A percentile compares a stretch with the other conserved stretches of the same genome.
These are phyloP conservation scores for Gymnosoma rotundatum DNA, from an alignment of 2,888 invertebrate species.

Conservation along the genomic window DNA sequence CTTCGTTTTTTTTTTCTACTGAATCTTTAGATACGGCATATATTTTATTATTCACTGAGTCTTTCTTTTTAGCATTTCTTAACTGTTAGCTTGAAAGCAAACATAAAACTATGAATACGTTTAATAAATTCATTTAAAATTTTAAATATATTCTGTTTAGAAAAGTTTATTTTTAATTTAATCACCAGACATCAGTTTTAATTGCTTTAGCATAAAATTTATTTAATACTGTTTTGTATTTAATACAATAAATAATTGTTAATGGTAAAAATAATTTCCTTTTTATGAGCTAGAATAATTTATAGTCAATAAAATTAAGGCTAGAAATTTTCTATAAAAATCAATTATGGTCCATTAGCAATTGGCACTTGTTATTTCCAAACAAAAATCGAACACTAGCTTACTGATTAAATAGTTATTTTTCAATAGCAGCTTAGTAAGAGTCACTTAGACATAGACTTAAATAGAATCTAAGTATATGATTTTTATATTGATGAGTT, in stretches of 20 bases:
- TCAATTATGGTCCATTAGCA: conserved; percentile 52
- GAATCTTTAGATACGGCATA: too few relatives aligned
- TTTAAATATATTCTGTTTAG: too few relatives aligned
- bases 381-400: conserved; percentile 9
- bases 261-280: conserved; percentile 25
- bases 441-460: conserved; percentile 31
- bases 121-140: too few relatives aligned
- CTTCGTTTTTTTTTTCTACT: too few relatives aligned
- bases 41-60: too few relatives aligned
- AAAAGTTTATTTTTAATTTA: too few relatives aligned
- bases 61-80: too few relatives aligned
- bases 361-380: conserved; percentile 36
- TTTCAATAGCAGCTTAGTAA: background rate
- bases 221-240: conserved; percentile 25
- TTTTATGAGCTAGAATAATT: conserved; percentile 9
- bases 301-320: conserved; percentile 32
- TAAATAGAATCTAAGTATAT: conserved; percentile 25
- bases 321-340: conserved; percentile 4
- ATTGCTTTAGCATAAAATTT: conserved; percentile 54
- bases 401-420: background rate
- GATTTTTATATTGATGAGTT: conserved; percentile 47
- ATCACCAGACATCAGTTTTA: conserved; percentile 15
- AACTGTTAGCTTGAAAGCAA: too few relatives aligned
- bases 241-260: conserved; percentile 5
- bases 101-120: too few relatives aligned